Conservation (phyloP, 2,888 invertebrate genomes). For the Drosophila parthenogenetica region DNA sequence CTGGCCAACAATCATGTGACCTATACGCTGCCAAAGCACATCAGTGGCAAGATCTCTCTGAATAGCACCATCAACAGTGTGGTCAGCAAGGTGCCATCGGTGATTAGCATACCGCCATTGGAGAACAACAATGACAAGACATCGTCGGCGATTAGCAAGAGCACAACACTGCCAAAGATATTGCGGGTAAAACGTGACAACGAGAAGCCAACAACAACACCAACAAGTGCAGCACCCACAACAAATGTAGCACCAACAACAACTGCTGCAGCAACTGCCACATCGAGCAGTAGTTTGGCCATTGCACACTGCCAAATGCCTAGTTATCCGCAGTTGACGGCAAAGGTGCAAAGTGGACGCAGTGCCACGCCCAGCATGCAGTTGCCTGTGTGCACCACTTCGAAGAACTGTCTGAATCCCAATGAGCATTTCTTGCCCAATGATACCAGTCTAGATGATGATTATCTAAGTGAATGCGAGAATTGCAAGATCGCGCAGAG, state of each 20-base stretch:
- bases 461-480: conserved; percentile 93
- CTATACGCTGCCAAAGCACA: conserved; percentile 84
- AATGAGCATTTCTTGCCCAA: conserved; percentile 85
- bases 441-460: conserved; percentile 87
- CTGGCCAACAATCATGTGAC: conserved; percentile 84
- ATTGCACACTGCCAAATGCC: conserved; percentile 81
- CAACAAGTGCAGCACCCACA: neutral
- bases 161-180: conserved; percentile 84
- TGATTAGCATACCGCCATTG: conserved; percentile 83
- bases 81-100: conserved; percentile 85
- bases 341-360: conserved; percentile 34
- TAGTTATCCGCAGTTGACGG: conserved; percentile 70
- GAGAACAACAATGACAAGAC: conserved; percentile 60
- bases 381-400: conserved; percentile 85
- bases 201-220: conserved; percentile 21
- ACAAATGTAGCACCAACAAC: conserved; percentile 4
- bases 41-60: conserved; percentile 83
- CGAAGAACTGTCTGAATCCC: conserved; percentile 85
- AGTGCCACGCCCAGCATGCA: conserved; percentile 75
- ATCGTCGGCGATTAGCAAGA: conserved; percentile 45
- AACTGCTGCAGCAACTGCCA: conserved; percentile 9
- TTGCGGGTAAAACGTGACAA: conserved; percentile 74
- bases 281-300: conserved; percentile 28
- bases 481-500: conserved; percentile 92
- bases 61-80: conserved; percentile 85